Evolutionary conservation across 1,140 invertebrate species (phyloP).

Genomic region (Dendrolimus punctatus): DNA sequence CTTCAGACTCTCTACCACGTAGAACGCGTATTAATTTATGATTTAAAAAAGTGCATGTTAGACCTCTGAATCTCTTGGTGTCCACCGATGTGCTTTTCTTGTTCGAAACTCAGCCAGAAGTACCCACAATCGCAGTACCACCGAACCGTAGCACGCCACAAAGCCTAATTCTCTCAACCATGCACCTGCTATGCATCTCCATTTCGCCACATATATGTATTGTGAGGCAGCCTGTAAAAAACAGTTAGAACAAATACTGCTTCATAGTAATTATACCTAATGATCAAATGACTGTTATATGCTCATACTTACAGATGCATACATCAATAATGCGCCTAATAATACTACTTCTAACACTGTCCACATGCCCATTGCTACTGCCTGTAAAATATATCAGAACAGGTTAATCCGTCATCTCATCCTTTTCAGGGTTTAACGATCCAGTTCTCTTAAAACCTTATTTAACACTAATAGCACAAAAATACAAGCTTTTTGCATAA

Average conservation of each 20-base stretch:
- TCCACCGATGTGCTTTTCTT: conserved; percentile 81
- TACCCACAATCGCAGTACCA: conserved; percentile 92
- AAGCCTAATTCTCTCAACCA: conserved; percentile 94
- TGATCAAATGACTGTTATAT: background rate
- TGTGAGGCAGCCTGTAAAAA: conserved; percentile 82
- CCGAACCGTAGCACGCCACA: conserved; percentile 91
- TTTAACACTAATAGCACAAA: too few species aligned
- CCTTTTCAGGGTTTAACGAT: too few species aligned
- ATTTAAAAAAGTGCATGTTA: too few species aligned
- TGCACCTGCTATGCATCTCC: conserved; percentile 85
- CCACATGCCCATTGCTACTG: conserved; percentile 90
- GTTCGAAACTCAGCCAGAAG: conserved; percentile 86
- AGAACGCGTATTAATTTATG: too few species aligned
- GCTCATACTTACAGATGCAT: conserved; percentile 82
- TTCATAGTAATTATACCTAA: background rate
- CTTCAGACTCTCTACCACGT: too few species aligned
- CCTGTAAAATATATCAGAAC: conserved; percentile 65
- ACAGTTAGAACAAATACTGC: background rate
- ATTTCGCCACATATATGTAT: conserved; percentile 83
- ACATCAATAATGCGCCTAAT: conserved; percentile 87
- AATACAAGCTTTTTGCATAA: too few species aligned
- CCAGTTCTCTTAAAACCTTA: too few species aligned
- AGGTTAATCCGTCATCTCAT: background rate
- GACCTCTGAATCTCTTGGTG: conserved; percentile 65
- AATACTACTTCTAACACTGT: conserved; percentile 90